Conservation (phyloP, 1,140 invertebrate genomes). For the Drosophila tani region DNA sequence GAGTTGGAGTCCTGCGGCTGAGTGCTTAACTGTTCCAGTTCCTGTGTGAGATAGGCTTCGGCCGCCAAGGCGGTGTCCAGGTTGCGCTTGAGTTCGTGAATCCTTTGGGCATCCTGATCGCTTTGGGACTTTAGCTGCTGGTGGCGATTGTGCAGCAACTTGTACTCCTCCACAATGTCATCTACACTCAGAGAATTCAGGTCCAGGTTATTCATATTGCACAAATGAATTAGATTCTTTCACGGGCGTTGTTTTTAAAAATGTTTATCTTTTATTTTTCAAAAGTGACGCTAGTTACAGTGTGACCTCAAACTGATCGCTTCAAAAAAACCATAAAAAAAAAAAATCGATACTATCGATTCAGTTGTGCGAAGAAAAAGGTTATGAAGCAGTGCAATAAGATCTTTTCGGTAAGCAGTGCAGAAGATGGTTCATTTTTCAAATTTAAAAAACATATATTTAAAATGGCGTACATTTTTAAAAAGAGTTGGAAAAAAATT, state of each 20-base stretch:
- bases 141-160: constrained; percentile 65
- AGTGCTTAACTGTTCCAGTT: constrained; percentile 64
- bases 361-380: too few species aligned
- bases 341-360: too few species aligned
- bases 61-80: constrained; percentile 73
- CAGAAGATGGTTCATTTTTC: too few species aligned
- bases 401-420: too few species aligned
- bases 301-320: too few species aligned
- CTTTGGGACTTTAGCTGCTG: constrained; percentile 50
- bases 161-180: constrained; percentile 75
- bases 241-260: neutral
- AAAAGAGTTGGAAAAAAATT: too few species aligned
- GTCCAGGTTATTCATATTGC: constrained; percentile 66
- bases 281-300: constrained; percentile 25
- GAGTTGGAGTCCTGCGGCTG: constrained; percentile 13
- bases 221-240: neutral
- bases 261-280: constrained; percentile 2
- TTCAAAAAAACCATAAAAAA: too few species aligned
- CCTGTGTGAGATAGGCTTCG: constrained; percentile 70
- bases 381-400: too few species aligned
- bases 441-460: too few species aligned
- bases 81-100: constrained; percentile 76
- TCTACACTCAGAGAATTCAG: constrained; percentile 61
- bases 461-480: too few species aligned
- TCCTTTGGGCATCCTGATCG: constrained; percentile 72